phyloP scores from a whole-genome alignment of 2,888 invertebrate genomes.

The Pristionchus maxplancki region DNA sequence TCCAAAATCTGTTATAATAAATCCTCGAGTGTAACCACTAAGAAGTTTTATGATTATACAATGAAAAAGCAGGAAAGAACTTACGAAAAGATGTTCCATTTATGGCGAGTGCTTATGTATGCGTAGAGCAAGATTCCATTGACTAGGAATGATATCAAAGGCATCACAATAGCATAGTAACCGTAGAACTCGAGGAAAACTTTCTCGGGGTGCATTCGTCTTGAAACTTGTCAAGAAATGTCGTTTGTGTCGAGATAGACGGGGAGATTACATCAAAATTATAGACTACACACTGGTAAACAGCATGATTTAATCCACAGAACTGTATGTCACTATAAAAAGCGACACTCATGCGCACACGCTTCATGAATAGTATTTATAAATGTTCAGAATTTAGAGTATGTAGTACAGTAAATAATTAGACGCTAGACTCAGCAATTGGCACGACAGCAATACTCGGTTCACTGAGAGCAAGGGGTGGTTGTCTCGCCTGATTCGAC shows the following conservation, averaged over 20 bases:
- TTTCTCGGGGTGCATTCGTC: background rate
- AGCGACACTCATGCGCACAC: background rate
- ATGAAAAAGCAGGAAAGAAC: background rate
- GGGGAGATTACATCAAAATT: background rate
- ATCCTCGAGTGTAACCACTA: background rate
- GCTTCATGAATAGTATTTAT: too few species aligned
- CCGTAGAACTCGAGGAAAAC: background rate
- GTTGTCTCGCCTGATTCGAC: background rate
- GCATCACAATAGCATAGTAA: background rate
- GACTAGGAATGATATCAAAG: background rate
- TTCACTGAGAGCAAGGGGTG: background rate
- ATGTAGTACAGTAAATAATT: background rate
- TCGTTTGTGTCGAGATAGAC: background rate
- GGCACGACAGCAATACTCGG: background rate
- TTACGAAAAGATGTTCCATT: background rate
- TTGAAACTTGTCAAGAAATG: background rate
- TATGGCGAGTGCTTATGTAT: background rate
- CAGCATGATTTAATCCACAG: background rate
- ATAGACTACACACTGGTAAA: background rate
- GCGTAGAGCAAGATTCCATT: background rate
- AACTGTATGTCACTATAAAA: background rate
- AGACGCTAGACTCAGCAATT: background rate
- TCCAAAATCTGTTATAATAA: background rate
- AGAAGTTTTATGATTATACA: background rate
- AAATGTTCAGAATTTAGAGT: background rate